Evolutionary conservation across 2,797 vertebrate genomes (phyloP).

Genomic region (Anguilla megastoma): DNA sequence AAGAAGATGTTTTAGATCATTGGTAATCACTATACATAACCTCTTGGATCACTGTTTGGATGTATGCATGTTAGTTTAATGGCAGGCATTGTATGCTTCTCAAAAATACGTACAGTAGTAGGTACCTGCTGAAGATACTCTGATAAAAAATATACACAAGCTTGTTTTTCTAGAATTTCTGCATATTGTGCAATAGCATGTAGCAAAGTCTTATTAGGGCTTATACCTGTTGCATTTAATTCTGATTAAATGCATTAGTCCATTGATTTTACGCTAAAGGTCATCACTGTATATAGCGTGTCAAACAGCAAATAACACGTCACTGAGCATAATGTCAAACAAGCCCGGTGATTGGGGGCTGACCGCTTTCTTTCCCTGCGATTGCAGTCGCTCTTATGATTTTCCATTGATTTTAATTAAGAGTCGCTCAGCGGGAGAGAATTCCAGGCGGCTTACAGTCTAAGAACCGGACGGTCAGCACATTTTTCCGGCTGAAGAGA

Average conservation of each 20-base stretch:
- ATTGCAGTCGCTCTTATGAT: constrained; percentile 71
- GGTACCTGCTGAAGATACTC: not conserved
- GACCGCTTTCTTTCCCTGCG: constrained; percentile 57
- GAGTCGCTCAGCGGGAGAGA: constrained; percentile 77
- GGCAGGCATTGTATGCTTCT: not conserved
- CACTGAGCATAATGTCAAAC: constrained; percentile 47
- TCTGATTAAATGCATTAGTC: not conserved
- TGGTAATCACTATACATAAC: not conserved
- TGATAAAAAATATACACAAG: not conserved
- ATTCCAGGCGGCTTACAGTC: constrained; percentile 80
- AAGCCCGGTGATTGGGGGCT: constrained; percentile 44
- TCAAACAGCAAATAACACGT: constrained; percentile 29
- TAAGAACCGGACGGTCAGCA: constrained; percentile 77
- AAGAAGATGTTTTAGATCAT: not conserved
- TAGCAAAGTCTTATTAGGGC: not conserved
- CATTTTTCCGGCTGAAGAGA: constrained; percentile 78
- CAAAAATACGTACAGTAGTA: not conserved
- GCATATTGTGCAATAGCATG: not conserved
- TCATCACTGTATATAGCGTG: not conserved
- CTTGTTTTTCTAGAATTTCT: not conserved
- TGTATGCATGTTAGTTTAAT: not conserved
- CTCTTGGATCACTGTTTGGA: not conserved
- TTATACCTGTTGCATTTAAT: not conserved
- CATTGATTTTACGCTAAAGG: not conserved
- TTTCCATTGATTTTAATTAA: constrained; percentile 87